Conservation (phyloP, 1,140 invertebrate genomes). For the Diplogasteroides magnus region DNA sequence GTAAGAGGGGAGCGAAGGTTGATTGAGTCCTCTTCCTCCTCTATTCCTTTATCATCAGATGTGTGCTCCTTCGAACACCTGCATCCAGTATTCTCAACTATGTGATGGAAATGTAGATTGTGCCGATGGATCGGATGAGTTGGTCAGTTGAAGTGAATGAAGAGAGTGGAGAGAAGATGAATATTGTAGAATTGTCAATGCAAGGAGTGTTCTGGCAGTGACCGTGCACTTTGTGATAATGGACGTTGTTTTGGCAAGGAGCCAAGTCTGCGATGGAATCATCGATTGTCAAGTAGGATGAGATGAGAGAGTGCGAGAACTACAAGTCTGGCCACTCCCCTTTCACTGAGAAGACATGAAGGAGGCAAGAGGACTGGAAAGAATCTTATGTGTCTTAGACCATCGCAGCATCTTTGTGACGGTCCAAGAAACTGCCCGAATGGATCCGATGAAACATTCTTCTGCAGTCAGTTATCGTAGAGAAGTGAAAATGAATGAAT, state of each 20-base stretch:
- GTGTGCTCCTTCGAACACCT: conserved; percentile 11
- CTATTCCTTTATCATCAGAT: conserved; percentile 1
- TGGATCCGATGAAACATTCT: conserved; percentile 11
- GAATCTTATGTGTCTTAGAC: conserved; percentile 10
- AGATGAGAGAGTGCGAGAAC: no score
- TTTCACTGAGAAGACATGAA: conserved; percentile 1
- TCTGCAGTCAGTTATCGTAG: conserved; percentile 12
- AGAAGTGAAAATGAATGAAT: background rate
- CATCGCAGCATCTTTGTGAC: conserved; percentile 13
- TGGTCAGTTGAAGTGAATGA: conserved; percentile 1
- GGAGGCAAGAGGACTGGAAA: background rate
- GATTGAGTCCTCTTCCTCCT: background rate
- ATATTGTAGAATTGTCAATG: conserved; percentile 24
- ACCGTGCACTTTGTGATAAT: conserved; percentile 19
- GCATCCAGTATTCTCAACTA: conserved; percentile 21
- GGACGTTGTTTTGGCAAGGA: conserved; percentile 21
- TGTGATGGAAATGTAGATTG: conserved; percentile 27
- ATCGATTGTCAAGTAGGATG: conserved; percentile 13
- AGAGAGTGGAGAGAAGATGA: background rate
- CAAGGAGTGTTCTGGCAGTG: conserved; percentile 15
- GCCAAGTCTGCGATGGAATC: conserved; percentile 22
- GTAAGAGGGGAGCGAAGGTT: conserved; percentile 21
- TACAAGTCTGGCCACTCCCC: conserved; percentile 12
- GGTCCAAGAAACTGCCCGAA: conserved; percentile 15
- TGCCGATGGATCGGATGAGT: conserved; percentile 26